phyloP scores from a whole-genome alignment of 2,888 invertebrate species.

The Sicus ferrugineus region DNA sequence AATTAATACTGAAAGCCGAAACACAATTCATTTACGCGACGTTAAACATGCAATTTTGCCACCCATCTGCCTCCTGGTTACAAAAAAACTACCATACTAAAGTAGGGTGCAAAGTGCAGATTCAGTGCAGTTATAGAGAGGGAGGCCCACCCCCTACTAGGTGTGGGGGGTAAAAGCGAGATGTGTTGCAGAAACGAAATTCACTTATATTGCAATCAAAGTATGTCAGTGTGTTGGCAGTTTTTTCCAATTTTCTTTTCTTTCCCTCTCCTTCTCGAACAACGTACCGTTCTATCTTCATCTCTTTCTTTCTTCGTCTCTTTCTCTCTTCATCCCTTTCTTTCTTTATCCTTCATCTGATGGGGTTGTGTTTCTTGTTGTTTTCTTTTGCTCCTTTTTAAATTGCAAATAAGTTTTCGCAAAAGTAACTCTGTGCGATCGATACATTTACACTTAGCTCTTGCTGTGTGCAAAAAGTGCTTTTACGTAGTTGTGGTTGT shows the following conservation, averaged over 20 bases:
- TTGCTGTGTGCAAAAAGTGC: too few relatives aligned
- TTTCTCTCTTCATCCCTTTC: background rate
- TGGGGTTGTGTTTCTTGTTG: too few relatives aligned
- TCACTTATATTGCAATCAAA: slow-evolving; percentile 25
- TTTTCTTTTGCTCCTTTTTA: too few relatives aligned
- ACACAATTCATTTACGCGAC: slow-evolving; percentile 16
- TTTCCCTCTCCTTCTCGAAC: background rate
- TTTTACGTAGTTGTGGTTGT: too few relatives aligned
- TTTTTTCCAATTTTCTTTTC: background rate
- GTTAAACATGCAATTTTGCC: slow-evolving; percentile 1
- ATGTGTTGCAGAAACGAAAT: background rate
- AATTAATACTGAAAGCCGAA: slow-evolving; percentile 24
- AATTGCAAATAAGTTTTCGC: too few relatives aligned
- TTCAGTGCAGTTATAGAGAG: background rate
- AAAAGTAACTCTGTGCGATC: too few relatives aligned
- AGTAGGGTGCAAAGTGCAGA: background rate
- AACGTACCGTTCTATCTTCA: too few relatives aligned
- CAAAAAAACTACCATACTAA: slow-evolving; percentile 14
- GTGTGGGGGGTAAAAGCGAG: slow-evolving; percentile 9
- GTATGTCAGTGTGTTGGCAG: slow-evolving; percentile 12
- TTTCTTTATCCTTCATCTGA: background rate
- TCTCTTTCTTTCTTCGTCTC: background rate
- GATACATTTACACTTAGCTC: too few relatives aligned
- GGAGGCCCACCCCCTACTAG: background rate
- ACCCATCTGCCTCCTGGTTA: background rate